These are phyloP conservation scores for Sturnus vulgaris DNA, from an alignment of 2,113 vertebrate species.

Conservation along the genomic window DNA sequence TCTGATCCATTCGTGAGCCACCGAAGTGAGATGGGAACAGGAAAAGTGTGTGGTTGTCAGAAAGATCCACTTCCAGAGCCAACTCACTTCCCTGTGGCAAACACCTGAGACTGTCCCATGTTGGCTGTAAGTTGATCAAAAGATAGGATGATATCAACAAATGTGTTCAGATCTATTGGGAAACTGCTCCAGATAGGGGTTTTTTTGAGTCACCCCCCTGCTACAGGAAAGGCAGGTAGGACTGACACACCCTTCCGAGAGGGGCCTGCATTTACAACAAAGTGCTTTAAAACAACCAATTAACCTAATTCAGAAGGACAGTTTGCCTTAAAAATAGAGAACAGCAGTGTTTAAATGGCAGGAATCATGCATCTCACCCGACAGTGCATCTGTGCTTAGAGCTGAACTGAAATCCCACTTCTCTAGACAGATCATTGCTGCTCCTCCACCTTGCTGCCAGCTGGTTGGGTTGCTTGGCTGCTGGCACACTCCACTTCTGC, in stretches of 20 bases:
- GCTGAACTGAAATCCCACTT: background rate
- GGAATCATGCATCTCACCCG: background rate
- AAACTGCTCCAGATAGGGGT: background rate
- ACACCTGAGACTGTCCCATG: background rate
- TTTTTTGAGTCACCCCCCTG: background rate
- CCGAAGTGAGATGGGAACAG: background rate
- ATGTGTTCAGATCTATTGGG: background rate
- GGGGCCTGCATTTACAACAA: background rate
- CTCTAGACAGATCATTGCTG: background rate
- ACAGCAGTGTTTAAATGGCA: background rate
- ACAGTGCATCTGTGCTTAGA: background rate
- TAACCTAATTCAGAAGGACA: background rate
- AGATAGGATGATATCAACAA: background rate
- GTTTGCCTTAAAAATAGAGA: background rate
- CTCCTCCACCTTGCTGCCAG: background rate
- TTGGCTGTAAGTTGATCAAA: background rate
- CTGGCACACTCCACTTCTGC: background rate
- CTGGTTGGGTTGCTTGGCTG: background rate
- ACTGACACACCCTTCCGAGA: background rate
- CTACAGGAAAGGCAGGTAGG: background rate
- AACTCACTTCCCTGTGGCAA: background rate
- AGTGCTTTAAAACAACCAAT: background rate
- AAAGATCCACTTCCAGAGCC: background rate
- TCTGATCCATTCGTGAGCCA: fast-evolving
- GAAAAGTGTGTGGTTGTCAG: background rate